A percentile compares a stretch with the other conserved stretches of the same genome.
Conservation (phyloP, 1,140 invertebrate species). For the Conus ventricosus region DNA sequence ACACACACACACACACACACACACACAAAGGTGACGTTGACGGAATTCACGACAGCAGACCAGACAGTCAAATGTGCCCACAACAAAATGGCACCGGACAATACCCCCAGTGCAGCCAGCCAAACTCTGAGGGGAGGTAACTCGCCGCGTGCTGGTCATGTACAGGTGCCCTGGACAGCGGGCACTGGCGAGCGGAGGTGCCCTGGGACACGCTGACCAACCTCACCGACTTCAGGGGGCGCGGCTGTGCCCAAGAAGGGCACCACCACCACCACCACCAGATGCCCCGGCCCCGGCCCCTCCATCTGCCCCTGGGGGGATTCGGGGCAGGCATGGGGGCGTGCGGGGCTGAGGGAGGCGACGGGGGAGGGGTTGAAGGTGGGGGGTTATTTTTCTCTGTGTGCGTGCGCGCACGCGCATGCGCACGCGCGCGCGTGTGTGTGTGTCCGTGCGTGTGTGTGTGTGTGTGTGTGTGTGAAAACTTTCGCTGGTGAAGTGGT, state of each 20-base stretch:
- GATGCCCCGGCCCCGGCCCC: not conserved
- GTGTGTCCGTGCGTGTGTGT: not conserved
- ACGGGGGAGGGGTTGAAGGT: not conserved
- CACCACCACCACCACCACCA: not conserved
- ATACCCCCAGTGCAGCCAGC: too few species aligned
- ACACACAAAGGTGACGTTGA: too few species aligned
- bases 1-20: too few species aligned
- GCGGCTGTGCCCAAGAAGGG: not conserved
- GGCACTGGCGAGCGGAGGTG: not conserved
- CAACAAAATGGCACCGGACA: too few species aligned
- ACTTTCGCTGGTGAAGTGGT: too few species aligned
- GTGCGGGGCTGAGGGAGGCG: not conserved
- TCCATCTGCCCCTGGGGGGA: not conserved
- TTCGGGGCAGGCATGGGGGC: slow-evolving; percentile 8
- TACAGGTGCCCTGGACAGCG: not conserved
- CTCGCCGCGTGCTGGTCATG: too few species aligned
- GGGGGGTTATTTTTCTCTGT: not conserved
- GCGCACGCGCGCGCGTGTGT: not conserved
- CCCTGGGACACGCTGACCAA: not conserved
- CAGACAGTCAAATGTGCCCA: too few species aligned
- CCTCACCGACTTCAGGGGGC: not conserved
- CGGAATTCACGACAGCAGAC: too few species aligned
- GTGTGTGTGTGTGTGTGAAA: not conserved
- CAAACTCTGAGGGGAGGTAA: too few species aligned
- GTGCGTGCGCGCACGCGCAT: too few species aligned